Conservation (phyloP, 2,797 vertebrate genomes). For the Sylvilagus floridanus region DNA sequence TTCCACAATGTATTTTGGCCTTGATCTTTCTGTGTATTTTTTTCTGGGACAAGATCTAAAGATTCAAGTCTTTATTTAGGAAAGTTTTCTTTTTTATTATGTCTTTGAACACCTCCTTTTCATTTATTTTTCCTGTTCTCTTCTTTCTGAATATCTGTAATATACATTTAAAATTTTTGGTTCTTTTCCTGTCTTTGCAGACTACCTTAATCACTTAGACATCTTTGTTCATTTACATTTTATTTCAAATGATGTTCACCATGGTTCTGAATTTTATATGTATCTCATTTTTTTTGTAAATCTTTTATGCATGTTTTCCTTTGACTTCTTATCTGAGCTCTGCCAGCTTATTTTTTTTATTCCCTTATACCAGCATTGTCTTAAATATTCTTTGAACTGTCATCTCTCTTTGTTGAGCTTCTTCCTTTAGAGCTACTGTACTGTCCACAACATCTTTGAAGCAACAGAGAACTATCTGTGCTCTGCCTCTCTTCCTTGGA, state of each 20-base stretch:
- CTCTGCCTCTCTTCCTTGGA: background rate
- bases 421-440: background rate
- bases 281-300: background rate
- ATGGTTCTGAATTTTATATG: background rate
- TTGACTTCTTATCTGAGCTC: slow-evolving; percentile 11
- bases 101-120: slow-evolving; percentile 21
- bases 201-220: background rate
- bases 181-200: slow-evolving; percentile 36
- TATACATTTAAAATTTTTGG: background rate
- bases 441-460: background rate
- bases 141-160: slow-evolving; percentile 50
- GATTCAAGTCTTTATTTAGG: slow-evolving; percentile 49
- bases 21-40: slow-evolving; percentile 67
- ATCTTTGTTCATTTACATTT: slow-evolving; percentile 15
- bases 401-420: background rate
- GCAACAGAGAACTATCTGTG: background rate
- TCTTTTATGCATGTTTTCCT: background rate
- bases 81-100: background rate
- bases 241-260: background rate
- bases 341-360: slow-evolving; percentile 8
- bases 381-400: slow-evolving; percentile 22
- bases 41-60: slow-evolving; percentile 63
- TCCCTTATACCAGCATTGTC: background rate
- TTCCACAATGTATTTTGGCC: slow-evolving; percentile 50
- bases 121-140: background rate